Percentiles rank a stretch among this genome's conserved stretches.
Evolutionary conservation across 2,888 invertebrate species (phyloP).

Genomic region (Pimpla rufipes): DNA sequence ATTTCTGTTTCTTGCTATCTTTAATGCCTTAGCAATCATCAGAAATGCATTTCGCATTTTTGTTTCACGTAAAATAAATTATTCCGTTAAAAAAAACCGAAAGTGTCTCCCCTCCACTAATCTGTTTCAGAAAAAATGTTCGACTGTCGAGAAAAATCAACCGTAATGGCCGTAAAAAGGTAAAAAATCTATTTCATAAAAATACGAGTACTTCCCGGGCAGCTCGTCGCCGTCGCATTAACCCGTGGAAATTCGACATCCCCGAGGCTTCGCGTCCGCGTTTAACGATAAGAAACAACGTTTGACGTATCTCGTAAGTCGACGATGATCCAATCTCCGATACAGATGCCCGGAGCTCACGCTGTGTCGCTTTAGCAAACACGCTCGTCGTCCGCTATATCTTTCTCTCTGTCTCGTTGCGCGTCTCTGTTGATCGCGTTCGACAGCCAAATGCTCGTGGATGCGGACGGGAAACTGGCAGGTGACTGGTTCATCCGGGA

Average conservation of each 20-base stretch:
- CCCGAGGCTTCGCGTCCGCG: neutral
- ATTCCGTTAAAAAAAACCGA: too few species aligned
- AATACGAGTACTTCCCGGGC: neutral
- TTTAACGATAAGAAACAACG: conserved; percentile 8
- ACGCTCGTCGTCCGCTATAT: conserved; percentile 5
- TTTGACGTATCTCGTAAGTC: conserved; percentile 26
- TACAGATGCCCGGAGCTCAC: conserved; percentile 23
- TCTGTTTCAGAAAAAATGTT: too few species aligned
- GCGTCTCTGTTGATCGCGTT: conserved; percentile 45
- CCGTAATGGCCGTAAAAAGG: too few species aligned
- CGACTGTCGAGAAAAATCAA: too few species aligned
- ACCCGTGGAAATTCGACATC: neutral
- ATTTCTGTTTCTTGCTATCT: too few species aligned
- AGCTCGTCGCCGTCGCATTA: neutral
- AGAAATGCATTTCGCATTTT: too few species aligned
- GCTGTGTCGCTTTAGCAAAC: conserved; percentile 20
- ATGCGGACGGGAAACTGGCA: conserved; percentile 48
- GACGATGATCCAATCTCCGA: conserved; percentile 42
- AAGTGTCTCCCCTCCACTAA: too few species aligned
- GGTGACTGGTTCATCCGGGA: conserved; percentile 60
- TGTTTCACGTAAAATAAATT: too few species aligned
- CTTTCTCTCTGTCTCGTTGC: conserved; percentile 6
- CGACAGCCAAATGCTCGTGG: conserved; percentile 56
- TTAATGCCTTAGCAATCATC: too few species aligned
- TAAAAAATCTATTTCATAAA: neutral